Evolutionary conservation across 2,113 vertebrate species (phyloP).

Genomic region (Todiramphus saurophagus): DNA sequence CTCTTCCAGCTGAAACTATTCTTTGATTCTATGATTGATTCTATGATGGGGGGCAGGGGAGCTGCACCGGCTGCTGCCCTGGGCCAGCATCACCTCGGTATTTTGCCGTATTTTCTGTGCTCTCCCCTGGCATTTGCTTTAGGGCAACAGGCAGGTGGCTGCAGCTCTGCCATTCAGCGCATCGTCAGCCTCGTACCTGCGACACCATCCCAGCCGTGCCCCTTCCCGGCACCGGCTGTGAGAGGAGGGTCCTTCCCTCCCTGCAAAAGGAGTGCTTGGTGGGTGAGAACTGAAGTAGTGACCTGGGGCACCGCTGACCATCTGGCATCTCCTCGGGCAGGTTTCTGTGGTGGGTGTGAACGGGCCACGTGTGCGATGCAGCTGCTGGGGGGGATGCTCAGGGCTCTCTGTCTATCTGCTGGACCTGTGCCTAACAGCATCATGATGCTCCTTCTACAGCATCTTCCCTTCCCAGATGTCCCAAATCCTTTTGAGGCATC

Average conservation of each 20-base stretch:
- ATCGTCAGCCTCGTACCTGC: background rate
- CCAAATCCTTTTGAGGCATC: background rate
- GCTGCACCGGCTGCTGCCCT: background rate
- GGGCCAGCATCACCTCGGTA: background rate
- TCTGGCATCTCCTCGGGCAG: background rate
- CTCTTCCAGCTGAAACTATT: no score
- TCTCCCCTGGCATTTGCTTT: background rate
- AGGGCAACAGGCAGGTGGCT: background rate
- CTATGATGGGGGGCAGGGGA: no score
- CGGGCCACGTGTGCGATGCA: background rate
- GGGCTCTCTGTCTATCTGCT: background rate
- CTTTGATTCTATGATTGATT: no score
- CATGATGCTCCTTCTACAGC: background rate
- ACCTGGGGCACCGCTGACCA: background rate
- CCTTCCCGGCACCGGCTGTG: background rate
- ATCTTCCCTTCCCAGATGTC: background rate
- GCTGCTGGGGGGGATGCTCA: background rate
- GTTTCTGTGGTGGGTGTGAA: accelerated
- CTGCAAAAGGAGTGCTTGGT: background rate
- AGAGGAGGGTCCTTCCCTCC: background rate
- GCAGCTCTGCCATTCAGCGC: background rate
- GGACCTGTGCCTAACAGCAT: background rate
- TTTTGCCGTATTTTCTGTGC: background rate
- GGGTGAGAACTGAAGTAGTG: background rate
- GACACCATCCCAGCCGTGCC: background rate